A percentile compares a stretch with the other conserved stretches of the same genome.
Conservation (phyloP, 1,140 invertebrate genomes). For the Drosophila sturtevanti region DNA sequence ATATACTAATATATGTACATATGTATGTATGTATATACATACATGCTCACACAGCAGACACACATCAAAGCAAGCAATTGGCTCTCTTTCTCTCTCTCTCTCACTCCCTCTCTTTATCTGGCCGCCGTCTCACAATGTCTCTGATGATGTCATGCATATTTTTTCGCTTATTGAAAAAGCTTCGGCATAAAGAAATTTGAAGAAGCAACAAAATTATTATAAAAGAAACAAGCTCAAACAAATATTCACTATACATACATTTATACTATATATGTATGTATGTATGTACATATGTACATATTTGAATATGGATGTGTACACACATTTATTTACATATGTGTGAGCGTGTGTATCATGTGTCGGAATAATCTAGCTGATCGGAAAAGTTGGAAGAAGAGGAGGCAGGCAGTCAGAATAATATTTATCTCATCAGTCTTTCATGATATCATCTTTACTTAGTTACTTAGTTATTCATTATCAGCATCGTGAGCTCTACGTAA, state of each 20-base stretch:
- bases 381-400: background rate
- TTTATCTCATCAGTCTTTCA: conserved; percentile 1
- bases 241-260: background rate
- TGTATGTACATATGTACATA: background rate
- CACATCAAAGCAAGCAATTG: background rate
- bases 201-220: conserved; percentile 49
- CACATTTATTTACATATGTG: background rate
- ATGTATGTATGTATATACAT: background rate
- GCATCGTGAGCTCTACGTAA: background rate
- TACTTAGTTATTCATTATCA: conserved; percentile 9
- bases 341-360: conserved; percentile 6
- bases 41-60: conserved; percentile 10
- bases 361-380: background rate
- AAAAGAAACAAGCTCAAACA: conserved; percentile 41
- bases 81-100: background rate
- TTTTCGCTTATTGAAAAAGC: conserved; percentile 74
- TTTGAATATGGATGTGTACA: background rate
- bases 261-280: background rate
- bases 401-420: background rate
- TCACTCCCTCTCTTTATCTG: conserved; percentile 36
- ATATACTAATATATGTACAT: background rate
- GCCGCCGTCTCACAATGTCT: conserved; percentile 31
- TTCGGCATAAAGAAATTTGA: conserved; percentile 45
- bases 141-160: conserved; percentile 79
- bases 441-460: conserved; percentile 12